Evolutionary conservation across 1,140 invertebrate species (phyloP).

Genomic region (Thalassaphorura encarpata): DNA sequence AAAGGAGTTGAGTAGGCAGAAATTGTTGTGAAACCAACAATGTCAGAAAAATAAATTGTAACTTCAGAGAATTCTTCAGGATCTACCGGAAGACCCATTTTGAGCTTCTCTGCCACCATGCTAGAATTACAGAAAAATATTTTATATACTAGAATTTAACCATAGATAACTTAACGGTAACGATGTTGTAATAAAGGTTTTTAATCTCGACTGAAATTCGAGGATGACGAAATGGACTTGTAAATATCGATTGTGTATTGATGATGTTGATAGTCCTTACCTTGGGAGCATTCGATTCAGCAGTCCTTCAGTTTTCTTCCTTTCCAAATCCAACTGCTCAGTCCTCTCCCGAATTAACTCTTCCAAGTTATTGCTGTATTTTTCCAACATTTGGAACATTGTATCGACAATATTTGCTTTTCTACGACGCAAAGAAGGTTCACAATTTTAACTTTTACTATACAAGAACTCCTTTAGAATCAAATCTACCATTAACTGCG

Average conservation of each 20-base stretch:
- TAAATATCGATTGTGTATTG: no score
- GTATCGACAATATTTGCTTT: constrained; percentile 94
- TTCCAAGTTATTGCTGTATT: constrained; percentile 88
- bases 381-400: constrained; percentile 93
- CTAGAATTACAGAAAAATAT: no score
- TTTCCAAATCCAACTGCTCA: constrained; percentile 80
- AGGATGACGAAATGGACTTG: no score
- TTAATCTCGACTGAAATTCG: no score
- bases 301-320: constrained; percentile 86
- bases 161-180: no score
- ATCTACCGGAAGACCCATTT: constrained; percentile 74
- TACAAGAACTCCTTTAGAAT: no score
- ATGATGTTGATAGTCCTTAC: no score
- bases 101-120: constrained; percentile 79
- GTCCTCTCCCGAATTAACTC: constrained; percentile 83
- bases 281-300: constrained; percentile 82
- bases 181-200: no score
- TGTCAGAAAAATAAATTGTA: constrained; percentile 51
- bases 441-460: no score
- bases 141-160: no score
- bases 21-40: constrained; percentile 92
- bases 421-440: constrained; percentile 44
- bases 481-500: no score
- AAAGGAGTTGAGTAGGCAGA: constrained; percentile 77
- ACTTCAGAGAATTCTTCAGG: constrained; percentile 30